Conservation (phyloP, 2,888 invertebrate genomes). For the Stramonita haemastoma region DNA sequence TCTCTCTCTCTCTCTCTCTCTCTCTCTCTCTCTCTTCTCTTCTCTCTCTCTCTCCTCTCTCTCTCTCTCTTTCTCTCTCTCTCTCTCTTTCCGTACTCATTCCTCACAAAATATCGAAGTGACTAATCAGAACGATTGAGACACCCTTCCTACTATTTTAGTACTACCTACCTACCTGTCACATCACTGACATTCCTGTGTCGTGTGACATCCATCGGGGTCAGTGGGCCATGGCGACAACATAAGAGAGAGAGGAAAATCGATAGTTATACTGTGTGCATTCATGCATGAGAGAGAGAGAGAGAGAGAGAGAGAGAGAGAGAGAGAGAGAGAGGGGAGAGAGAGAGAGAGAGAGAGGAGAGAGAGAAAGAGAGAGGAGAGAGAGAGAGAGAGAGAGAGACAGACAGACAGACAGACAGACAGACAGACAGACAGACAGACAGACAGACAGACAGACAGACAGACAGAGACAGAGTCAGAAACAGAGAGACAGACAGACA, state of each 20-base stretch:
- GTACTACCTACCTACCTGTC: background rate
- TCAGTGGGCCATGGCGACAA: no score
- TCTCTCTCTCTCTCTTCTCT: background rate
- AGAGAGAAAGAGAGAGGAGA: background rate
- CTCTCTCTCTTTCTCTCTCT: background rate
- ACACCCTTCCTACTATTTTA: background rate
- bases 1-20: background rate
- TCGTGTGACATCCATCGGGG: no score
- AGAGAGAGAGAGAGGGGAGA: slow-evolving; percentile 1
- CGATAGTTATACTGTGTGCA: background rate
- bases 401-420: background rate
- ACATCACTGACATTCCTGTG: no score
- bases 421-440: background rate
- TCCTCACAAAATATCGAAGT: background rate
- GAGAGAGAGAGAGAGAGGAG: background rate
- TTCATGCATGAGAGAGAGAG: background rate
- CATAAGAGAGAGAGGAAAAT: no score
- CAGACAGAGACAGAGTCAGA: background rate
- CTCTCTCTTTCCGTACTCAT: background rate
- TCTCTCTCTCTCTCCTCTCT: background rate
- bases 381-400: background rate
- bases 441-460: slow-evolving; percentile 12
- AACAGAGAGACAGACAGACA: background rate
- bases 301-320: background rate
- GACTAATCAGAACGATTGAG: no score